Evolutionary conservation across 2,797 vertebrate species (phyloP).

Genomic region (Hephaestus fuliginosus): DNA sequence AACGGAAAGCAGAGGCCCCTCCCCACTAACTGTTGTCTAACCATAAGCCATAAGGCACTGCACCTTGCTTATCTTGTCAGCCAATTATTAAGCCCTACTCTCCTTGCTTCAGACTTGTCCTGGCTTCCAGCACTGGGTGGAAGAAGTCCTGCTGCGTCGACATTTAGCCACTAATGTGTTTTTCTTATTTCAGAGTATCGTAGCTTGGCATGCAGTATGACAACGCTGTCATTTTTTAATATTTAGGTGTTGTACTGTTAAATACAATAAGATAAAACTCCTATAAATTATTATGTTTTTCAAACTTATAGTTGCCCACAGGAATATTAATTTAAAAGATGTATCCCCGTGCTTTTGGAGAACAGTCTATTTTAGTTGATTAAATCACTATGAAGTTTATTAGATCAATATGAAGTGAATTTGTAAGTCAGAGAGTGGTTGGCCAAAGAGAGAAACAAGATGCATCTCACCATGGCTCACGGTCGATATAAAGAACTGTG

Average conservation of each 20-base stretch:
- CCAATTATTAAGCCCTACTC: slow-evolving; percentile 64
- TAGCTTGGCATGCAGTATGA: background rate
- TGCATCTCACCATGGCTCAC: background rate
- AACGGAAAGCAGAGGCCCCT: slow-evolving; percentile 6
- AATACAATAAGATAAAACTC: background rate
- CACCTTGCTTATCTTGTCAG: slow-evolving; percentile 66
- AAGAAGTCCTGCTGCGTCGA: background rate
- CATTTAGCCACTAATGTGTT: slow-evolving; percentile 1
- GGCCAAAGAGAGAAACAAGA: background rate
- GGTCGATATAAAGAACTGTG: background rate
- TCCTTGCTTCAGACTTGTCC: slow-evolving; percentile 19
- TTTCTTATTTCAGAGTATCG: background rate
- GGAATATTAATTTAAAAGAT: background rate
- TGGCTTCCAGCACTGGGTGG: slow-evolving; percentile 1
- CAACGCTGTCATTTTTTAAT: slow-evolving; percentile 2
- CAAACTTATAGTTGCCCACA: background rate
- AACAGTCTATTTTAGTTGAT: background rate
- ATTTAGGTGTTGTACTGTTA: background rate
- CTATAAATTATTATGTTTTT: background rate
- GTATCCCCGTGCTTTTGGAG: background rate
- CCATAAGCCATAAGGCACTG: slow-evolving; percentile 52
- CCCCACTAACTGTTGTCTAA: slow-evolving; percentile 39
- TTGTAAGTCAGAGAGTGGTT: background rate
- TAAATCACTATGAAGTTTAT: background rate
- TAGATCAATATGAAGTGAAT: background rate